Conservation (phyloP, 2,888 invertebrate genomes). For the Subacronicta megacephala region DNA sequence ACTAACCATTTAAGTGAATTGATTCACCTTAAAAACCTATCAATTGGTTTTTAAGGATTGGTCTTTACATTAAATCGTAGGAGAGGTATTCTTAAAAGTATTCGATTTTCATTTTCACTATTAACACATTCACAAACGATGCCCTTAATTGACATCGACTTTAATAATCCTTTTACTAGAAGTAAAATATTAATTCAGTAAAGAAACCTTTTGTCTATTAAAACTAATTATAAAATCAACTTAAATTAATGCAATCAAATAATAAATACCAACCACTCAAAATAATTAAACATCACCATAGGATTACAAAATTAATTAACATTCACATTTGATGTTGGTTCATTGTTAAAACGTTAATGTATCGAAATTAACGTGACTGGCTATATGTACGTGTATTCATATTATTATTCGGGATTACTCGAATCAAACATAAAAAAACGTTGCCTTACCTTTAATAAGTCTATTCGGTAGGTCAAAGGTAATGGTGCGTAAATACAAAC, state of each 20-base stretch:
- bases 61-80: no score
- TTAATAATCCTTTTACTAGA: no score
- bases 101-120: no score
- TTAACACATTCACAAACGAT: no score
- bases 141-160: no score
- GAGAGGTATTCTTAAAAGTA: no score
- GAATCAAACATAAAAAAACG: conserved; percentile 46
- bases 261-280: background rate
- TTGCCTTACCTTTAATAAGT: conserved; percentile 57
- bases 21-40: no score
- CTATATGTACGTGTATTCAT: no score
- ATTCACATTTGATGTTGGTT: background rate
- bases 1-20: no score
- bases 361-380: conserved; percentile 1
- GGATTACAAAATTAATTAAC: background rate
- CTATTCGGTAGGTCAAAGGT: conserved; percentile 60
- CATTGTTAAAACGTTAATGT: conserved; percentile 1
- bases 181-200: no score
- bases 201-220: no score
- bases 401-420: conserved; percentile 16
- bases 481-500: conserved; percentile 69
- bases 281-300: background rate
- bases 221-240: conserved; percentile 1
- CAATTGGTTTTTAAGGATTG: no score
- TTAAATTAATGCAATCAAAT: background rate